Evolutionary conservation across 2,797 vertebrate genomes (phyloP).

Genomic region (Pogoniulus pusillus): DNA sequence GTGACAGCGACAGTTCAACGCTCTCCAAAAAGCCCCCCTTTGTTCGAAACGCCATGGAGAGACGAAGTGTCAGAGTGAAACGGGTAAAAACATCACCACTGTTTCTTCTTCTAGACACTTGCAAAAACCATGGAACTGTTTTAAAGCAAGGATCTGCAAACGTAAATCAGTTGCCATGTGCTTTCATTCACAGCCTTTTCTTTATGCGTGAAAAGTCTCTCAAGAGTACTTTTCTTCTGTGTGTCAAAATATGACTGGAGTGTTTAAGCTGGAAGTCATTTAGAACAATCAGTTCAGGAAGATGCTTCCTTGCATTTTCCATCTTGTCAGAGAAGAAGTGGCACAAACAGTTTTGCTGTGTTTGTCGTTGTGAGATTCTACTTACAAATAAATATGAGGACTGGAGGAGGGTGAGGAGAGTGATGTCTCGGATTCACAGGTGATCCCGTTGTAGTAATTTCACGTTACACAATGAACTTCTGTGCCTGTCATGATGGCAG

Average conservation of each 20-base stretch:
- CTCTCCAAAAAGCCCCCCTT: slow-evolving; percentile 95
- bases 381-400: not conserved
- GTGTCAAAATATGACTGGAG: not conserved
- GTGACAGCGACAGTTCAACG: slow-evolving; percentile 97
- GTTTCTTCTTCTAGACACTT: not conserved
- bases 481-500: not conserved
- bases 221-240: not conserved
- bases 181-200: not conserved
- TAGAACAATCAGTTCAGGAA: not conserved
- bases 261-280: not conserved
- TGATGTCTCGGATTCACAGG: not conserved
- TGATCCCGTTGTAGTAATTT: not conserved
- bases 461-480: not conserved
- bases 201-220: not conserved
- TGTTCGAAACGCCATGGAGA: slow-evolving; percentile 92
- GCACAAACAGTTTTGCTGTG: not conserved
- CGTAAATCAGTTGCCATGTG: not conserved
- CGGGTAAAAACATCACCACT: slow-evolving; percentile 78
- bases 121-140: not conserved
- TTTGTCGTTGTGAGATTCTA: not conserved
- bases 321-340: not conserved
- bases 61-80: slow-evolving; percentile 93
- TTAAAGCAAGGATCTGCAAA: not conserved
- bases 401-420: not conserved
- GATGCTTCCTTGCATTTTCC: not conserved